A percentile compares a stretch with the other conserved stretches of the same genome.
Conservation (phyloP, 2,113 vertebrate species). For the Trachemys scripta region DNA sequence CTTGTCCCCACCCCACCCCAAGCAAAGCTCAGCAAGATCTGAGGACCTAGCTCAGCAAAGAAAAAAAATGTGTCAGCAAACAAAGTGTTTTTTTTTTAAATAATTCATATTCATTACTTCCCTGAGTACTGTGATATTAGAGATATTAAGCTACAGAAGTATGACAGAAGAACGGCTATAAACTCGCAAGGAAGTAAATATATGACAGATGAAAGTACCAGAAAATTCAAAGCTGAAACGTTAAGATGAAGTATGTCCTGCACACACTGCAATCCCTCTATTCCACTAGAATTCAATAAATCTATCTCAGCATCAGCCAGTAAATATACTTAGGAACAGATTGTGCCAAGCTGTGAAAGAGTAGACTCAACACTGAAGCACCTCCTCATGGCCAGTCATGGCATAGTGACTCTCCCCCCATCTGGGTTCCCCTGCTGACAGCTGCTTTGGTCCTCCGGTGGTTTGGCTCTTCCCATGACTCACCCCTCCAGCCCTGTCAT, state of each 20-base stretch:
- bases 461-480: too few species aligned
- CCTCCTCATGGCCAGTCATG: too few species aligned
- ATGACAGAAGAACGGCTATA: conserved; percentile 54
- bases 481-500: too few species aligned
- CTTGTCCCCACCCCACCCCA: not conserved
- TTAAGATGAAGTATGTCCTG: conserved; percentile 62
- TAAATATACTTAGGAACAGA: conserved; percentile 29
- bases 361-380: too few species aligned
- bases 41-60: not conserved
- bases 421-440: too few species aligned
- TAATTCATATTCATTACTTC: conserved; percentile 29
- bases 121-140: conserved; percentile 32
- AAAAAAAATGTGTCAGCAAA: not conserved
- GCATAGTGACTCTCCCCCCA: too few species aligned
- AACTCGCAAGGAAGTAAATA: conserved; percentile 11
- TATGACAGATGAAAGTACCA: conserved; percentile 57
- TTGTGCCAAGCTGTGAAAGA: not conserved
- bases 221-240: conserved; percentile 64
- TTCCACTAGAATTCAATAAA: conserved; percentile 41
- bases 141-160: conserved; percentile 30
- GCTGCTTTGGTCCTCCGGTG: too few species aligned
- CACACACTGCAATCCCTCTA: conserved; percentile 9
- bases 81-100: not conserved
- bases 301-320: conserved; percentile 50
- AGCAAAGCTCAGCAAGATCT: not conserved